phyloP scores from a whole-genome alignment of 2,888 invertebrate genomes.

The Limnephilus marmoratus region DNA sequence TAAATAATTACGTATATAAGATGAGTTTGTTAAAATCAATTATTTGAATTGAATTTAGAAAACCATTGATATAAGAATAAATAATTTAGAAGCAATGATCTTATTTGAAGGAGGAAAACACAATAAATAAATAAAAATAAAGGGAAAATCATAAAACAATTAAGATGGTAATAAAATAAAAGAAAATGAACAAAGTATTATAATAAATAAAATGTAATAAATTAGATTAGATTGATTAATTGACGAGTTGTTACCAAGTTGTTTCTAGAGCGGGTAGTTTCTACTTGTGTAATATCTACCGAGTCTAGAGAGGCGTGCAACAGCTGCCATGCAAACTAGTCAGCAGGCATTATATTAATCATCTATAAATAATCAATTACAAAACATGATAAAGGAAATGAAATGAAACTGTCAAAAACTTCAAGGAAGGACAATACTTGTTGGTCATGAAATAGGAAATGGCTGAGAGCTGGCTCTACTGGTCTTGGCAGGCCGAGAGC shows the following conservation, averaged over 20 bases:
- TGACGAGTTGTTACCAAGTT: conserved; percentile 50
- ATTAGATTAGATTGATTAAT: conserved; percentile 30
- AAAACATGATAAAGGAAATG: conserved; percentile 57
- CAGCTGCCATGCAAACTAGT: conserved; percentile 66
- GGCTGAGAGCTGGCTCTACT: conserved; percentile 64
- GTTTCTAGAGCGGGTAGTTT: conserved; percentile 57
- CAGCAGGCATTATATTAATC: conserved; percentile 59
- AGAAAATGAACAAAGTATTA: conserved; percentile 14
- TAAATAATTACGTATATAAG: neutral
- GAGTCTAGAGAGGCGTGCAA: conserved; percentile 60
- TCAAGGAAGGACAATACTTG: conserved; percentile 62
- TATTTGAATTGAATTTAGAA: neutral
- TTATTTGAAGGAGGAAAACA: neutral
- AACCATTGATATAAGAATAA: neutral
- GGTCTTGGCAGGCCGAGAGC: conserved; percentile 12
- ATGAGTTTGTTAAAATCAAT: neutral
- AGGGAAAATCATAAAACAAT: neutral
- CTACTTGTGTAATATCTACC: conserved; percentile 52
- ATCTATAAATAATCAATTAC: conserved; percentile 49
- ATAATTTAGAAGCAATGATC: neutral
- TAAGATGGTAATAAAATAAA: neutral
- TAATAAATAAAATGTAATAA: neutral
- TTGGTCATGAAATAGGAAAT: conserved; percentile 63
- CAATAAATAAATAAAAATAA: neutral
- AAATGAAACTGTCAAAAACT: conserved; percentile 65